These are phyloP conservation scores for Drosophila austrosaltans DNA, from an alignment of 2,888 invertebrate genomes.

Conservation along the genomic window DNA sequence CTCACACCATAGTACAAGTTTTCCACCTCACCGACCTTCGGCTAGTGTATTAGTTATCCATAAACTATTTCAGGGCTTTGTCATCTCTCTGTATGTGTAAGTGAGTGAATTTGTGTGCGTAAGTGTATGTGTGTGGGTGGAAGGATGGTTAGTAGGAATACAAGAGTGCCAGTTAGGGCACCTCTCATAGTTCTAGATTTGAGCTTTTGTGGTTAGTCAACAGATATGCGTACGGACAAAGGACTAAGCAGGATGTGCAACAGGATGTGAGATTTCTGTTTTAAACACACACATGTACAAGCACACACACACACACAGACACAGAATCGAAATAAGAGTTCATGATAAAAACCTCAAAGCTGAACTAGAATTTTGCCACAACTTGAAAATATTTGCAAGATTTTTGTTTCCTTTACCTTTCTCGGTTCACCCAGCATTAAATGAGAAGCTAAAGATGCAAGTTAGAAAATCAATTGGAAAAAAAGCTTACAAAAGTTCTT, in stretches of 20 bases:
- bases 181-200: slow-evolving; percentile 40
- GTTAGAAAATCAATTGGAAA: not conserved
- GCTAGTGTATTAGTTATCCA: slow-evolving; percentile 6
- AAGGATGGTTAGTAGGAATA: not conserved
- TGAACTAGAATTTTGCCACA: slow-evolving; percentile 4
- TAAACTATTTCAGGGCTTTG: not conserved
- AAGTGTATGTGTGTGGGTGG: not conserved
- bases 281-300: not conserved
- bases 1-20: not conserved
- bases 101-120: not conserved
- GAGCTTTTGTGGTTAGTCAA: slow-evolving; percentile 63
- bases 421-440: not conserved
- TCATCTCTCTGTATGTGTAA: not conserved
- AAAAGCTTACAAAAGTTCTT: not conserved
- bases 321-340: not conserved
- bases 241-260: slow-evolving; percentile 1
- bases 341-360: not conserved
- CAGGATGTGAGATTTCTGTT: not conserved
- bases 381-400: not conserved
- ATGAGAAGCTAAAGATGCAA: not conserved
- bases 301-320: not conserved
- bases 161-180: not conserved
- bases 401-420: not conserved
- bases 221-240: slow-evolving; percentile 52
- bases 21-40: not conserved